Evolutionary conservation across 2,888 invertebrate genomes (phyloP).

Genomic region (Cephus runcator): DNA sequence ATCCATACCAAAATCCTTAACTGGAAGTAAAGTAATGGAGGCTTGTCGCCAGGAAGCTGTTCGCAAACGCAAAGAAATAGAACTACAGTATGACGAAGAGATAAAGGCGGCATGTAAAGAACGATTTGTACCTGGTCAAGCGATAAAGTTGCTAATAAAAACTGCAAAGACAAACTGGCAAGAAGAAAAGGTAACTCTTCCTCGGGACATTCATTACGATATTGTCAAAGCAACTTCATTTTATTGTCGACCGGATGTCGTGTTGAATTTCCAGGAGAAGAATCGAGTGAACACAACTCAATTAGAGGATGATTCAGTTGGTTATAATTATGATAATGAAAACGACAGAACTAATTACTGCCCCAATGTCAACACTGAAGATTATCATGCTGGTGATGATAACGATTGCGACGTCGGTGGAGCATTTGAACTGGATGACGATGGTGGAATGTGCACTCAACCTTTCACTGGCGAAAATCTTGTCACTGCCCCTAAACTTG

Average conservation of each 20-base stretch:
- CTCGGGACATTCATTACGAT: constrained; percentile 40
- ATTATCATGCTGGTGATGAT: constrained; percentile 26
- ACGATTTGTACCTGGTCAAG: constrained; percentile 24
- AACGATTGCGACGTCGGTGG: constrained; percentile 50
- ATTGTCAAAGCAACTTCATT: constrained; percentile 23
- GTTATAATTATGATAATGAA: constrained; percentile 70
- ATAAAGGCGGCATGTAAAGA: background rate
- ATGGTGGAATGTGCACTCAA: constrained; percentile 33
- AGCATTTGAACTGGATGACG: constrained; percentile 15
- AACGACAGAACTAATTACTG: constrained; percentile 68
- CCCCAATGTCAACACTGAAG: constrained; percentile 55
- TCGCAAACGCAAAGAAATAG: constrained; percentile 35
- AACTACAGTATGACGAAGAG: constrained; percentile 27
- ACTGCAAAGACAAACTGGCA: constrained; percentile 43
- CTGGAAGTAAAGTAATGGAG: constrained; percentile 33
- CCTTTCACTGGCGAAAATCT: constrained; percentile 69
- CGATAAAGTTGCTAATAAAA: constrained; percentile 26
- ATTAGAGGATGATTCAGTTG: constrained; percentile 38
- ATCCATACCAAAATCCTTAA: constrained; percentile 63
- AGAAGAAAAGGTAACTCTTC: constrained; percentile 39
- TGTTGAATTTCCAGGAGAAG: constrained; percentile 11
- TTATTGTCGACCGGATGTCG: constrained; percentile 26
- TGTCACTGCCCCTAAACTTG: constrained; percentile 75
- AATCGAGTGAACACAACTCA: background rate
- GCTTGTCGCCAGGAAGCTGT: constrained; percentile 30